phyloP scores from a whole-genome alignment of 2,888 invertebrate genomes.

The Synanthedon andrenaeformis region DNA sequence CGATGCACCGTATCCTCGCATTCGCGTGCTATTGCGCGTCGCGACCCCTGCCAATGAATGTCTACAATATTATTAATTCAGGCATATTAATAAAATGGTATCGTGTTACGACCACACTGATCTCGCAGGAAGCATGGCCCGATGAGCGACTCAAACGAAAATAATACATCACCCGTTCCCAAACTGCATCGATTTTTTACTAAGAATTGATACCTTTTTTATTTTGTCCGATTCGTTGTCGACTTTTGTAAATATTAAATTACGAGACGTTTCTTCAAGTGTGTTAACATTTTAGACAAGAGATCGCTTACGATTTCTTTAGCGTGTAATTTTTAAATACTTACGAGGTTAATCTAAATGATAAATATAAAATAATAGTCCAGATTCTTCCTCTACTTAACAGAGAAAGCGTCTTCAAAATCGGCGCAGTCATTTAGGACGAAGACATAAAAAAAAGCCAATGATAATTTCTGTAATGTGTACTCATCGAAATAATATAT shows the following conservation, averaged over 20 bases:
- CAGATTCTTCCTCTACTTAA: too few relatives aligned
- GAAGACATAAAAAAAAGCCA: too few relatives aligned
- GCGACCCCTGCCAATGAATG: constrained; percentile 49
- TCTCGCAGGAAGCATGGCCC: constrained; percentile 66
- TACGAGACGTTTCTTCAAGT: constrained; percentile 19
- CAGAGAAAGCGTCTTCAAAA: too few relatives aligned
- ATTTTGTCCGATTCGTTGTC: constrained; percentile 19
- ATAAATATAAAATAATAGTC: too few relatives aligned
- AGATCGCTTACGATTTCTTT: too few relatives aligned
- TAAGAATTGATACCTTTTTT: constrained; percentile 37
- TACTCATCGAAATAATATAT: too few relatives aligned
- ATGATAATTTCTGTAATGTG: too few relatives aligned
- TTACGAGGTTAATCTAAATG: too few relatives aligned
- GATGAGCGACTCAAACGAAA: constrained; percentile 56
- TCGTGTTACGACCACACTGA: constrained; percentile 65
- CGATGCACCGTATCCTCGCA: constrained; percentile 47
- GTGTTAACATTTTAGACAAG: constrained; percentile 21
- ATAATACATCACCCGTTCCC: constrained; percentile 45
- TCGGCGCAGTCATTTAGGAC: too few relatives aligned
- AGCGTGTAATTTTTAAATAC: too few relatives aligned
- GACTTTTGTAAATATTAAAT: background rate
- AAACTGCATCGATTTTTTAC: constrained; percentile 41
- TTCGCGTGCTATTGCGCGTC: constrained; percentile 53
- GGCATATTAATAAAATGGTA: constrained; percentile 62
- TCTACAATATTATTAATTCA: constrained; percentile 67